Base-by-base conservation (phyloP, 1,140 invertebrate genomes). In the Pseudachorutes palmiensis region DNA sequence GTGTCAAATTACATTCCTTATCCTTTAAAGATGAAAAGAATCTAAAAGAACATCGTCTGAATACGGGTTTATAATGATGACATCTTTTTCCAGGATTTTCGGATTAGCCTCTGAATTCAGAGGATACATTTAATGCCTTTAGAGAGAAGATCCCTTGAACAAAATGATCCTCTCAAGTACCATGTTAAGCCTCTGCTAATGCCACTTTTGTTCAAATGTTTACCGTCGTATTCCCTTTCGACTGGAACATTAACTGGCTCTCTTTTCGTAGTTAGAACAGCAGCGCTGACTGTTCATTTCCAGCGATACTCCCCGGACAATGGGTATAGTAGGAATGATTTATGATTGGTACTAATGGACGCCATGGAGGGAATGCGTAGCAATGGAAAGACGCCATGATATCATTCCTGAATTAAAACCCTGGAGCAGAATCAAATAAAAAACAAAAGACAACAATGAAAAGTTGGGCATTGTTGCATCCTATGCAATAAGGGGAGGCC, bases 161-260 rank as follows among this genome's bases (percentile, higher is more conserved):
- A 55, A 55, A 55, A 55, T 55, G 51, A 55, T 55, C 51, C 51
- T 55, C 51, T 55, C 51, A 55, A 55, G 51, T 55, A 55, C 9
- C 51, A 55, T 55, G 51, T 24, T 41, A 55, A 55, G 51, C 51
- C 24, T 5, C 51, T 14, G 12, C 51, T 55, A 55, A 55, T 55
- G 5, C 51, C 51, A 55, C 51, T 55, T 55, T 55, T 55, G 51
- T 55, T 55, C 51, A 55, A 55, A 55, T 55, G 51, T 55, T 55
- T 55, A 55, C 51, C 51, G 51, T 55, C 12, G 12, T 22, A 14
- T 55, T 55, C 24, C 51, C 51, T 24, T 19, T 12, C 24, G 5
- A 3, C 14, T 19, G 24, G 12, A 55, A 12, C 51, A 12, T 55
- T 16, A 12, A 55, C 24, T 24, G 36, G 51, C 9, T 22, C 24